Percentiles rank a stretch among this genome's conserved stretches.
Conservation (phyloP, 2,888 invertebrate genomes). For the Augiades crinisus region DNA sequence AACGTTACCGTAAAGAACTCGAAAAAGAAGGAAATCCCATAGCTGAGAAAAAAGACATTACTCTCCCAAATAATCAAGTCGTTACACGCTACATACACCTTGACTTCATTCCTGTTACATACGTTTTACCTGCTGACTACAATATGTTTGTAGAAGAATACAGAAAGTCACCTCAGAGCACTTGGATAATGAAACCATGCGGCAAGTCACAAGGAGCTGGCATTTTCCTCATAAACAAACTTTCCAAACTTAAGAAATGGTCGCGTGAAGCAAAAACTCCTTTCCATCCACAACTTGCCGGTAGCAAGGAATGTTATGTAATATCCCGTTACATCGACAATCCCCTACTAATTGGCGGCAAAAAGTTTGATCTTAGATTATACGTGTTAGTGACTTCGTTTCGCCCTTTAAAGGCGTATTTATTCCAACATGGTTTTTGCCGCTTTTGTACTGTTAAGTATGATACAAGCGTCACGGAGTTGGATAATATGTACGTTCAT, state of each 20-base stretch:
- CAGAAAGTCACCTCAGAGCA: slow-evolving; percentile 94
- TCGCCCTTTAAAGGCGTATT: slow-evolving; percentile 95
- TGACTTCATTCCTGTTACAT: slow-evolving; percentile 96
- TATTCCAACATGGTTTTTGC: slow-evolving; percentile 96
- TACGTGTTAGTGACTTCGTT: slow-evolving; percentile 97
- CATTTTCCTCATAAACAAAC: slow-evolving; percentile 97
- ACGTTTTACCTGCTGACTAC: slow-evolving; percentile 96
- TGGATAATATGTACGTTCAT: slow-evolving; percentile 97
- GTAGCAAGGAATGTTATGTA: slow-evolving; percentile 94
- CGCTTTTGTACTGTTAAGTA: slow-evolving; percentile 98
- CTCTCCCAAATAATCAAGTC: slow-evolving; percentile 81
- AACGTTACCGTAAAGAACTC: slow-evolving; percentile 94
- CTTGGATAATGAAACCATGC: slow-evolving; percentile 99
- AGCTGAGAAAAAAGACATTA: slow-evolving; percentile 85
- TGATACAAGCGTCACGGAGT: slow-evolving; percentile 92
- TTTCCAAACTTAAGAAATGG: slow-evolving; percentile 96
- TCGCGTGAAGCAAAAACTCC: slow-evolving; percentile 84
- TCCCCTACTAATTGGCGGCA: slow-evolving; percentile 97
- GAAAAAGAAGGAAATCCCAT: slow-evolving; percentile 93
- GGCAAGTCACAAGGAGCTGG: slow-evolving; percentile 96
- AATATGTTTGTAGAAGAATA: slow-evolving; percentile 98
- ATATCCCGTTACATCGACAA: slow-evolving; percentile 98
- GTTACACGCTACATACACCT: slow-evolving; percentile 88
- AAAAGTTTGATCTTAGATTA: slow-evolving; percentile 96
- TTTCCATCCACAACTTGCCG: slow-evolving; percentile 89